Percentiles rank a stretch among this genome's conserved stretches.
These are phyloP conservation scores for Coracopsis vasa DNA, from an alignment of 2,113 vertebrate species.

Conservation along the genomic window DNA sequence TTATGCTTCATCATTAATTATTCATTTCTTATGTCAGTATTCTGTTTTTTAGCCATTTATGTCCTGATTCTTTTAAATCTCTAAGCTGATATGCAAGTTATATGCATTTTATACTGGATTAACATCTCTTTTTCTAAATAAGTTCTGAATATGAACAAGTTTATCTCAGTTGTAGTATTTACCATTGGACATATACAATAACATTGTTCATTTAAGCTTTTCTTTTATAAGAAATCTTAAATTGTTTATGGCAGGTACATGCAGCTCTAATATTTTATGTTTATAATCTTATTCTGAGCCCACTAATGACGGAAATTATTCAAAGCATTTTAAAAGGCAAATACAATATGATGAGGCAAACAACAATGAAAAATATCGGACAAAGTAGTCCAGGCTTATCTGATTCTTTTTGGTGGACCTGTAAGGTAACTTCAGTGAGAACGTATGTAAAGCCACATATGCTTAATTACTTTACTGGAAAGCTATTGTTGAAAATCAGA, in stretches of 20 bases:
- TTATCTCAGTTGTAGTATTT: not conserved
- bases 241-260: not conserved
- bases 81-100: not conserved
- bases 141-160: not conserved
- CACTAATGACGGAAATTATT: not conserved
- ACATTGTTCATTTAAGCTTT: not conserved
- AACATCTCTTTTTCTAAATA: not conserved
- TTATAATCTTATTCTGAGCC: not conserved
- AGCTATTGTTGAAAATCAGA: not conserved
- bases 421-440: not conserved
- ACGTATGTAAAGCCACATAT: not conserved
- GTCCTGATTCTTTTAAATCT: not conserved
- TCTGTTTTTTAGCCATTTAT: not conserved
- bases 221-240: not conserved
- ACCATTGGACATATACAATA: not conserved
- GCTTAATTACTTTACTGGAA: not conserved
- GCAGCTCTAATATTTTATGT: not conserved
- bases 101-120: not conserved
- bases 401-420: not conserved
- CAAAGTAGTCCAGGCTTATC: not conserved
- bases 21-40: not conserved
- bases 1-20: not conserved
- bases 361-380: not conserved
- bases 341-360: not conserved
- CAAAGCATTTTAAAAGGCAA: not conserved